A percentile compares a stretch with the other conserved stretches of the same genome.
Conservation (phyloP, 2,113 vertebrate species). For the Thalassoma bifasciatum region DNA sequence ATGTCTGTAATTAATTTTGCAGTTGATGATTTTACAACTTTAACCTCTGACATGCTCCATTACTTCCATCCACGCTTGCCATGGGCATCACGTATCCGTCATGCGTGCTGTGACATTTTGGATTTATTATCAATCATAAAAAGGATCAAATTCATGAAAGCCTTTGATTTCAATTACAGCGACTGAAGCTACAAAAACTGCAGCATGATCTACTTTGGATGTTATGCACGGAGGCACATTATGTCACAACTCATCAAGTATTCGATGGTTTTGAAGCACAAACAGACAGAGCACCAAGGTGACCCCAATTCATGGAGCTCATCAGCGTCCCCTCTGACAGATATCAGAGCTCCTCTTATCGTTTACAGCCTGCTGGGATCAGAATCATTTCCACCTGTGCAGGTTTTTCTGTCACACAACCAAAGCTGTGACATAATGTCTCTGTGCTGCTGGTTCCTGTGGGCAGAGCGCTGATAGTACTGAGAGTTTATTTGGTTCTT, state of each 20-base stretch:
- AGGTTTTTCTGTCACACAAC: slow-evolving; percentile 17
- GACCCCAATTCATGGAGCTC: slow-evolving; percentile 66
- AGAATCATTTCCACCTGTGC: slow-evolving; percentile 49
- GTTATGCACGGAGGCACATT: not conserved
- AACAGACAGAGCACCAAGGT: slow-evolving; percentile 65
- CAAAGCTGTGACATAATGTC: slow-evolving; percentile 32
- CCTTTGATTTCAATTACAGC: slow-evolving; percentile 1
- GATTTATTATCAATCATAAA: slow-evolving; percentile 33
- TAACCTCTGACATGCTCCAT: slow-evolving; percentile 68
- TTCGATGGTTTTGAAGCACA: slow-evolving; percentile 43
- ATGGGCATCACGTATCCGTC: slow-evolving; percentile 46
- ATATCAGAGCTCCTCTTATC: slow-evolving; percentile 44
- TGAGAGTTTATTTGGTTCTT: slow-evolving; percentile 18
- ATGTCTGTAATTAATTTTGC: slow-evolving; percentile 72
- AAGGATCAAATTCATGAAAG: slow-evolving; percentile 13
- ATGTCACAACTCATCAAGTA: slow-evolving; percentile 39
- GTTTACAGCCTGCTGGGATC: slow-evolving; percentile 29
- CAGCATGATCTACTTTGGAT: not conserved
- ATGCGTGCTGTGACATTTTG: slow-evolving; percentile 22
- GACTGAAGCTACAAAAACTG: not conserved
- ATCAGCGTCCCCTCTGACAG: slow-evolving; percentile 50
- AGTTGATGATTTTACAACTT: slow-evolving; percentile 75
- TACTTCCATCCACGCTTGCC: slow-evolving; percentile 56
- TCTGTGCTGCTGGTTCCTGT: slow-evolving; percentile 29
- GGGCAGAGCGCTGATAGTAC: slow-evolving; percentile 14